A percentile compares a stretch with the other conserved stretches of the same genome.
These are phyloP conservation scores for Rhincodon typus DNA, from an alignment of 2,797 vertebrate genomes.

Conservation along the genomic window DNA sequence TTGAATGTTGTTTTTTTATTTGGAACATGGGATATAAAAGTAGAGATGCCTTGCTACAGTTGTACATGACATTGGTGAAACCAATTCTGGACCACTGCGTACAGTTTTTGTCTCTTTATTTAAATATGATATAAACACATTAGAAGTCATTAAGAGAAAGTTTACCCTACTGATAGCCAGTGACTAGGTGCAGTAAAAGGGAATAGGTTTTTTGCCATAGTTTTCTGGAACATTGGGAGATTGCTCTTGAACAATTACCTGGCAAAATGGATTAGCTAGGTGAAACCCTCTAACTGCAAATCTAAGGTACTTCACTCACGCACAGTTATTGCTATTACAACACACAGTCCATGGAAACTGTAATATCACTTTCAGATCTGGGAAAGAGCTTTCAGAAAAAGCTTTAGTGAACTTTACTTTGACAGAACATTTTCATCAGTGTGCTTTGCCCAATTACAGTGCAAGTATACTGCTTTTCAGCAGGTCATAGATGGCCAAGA, in stretches of 20 bases:
- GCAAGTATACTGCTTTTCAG: neutral
- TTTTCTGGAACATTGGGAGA: neutral
- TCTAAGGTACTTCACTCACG: neutral
- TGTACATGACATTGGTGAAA: no score
- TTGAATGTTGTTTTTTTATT: no score
- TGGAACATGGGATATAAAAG: no score
- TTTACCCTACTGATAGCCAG: no score
- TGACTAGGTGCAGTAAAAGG: no score
- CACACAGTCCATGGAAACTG: neutral
- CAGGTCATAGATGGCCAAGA: neutral
- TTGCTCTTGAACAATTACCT: neutral
- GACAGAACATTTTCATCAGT: constrained; percentile 29
- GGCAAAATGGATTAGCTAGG: neutral
- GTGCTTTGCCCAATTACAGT: neutral
- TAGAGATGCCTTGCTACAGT: no score
- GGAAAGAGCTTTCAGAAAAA: neutral
- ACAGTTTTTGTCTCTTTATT: no score
- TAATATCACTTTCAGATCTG: neutral
- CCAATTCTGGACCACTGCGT: no score
- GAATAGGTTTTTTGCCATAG: neutral
- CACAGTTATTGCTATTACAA: neutral
- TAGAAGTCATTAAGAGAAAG: no score
- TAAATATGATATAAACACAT: no score
- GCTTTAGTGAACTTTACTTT: neutral
- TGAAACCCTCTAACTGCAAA: neutral